A percentile compares a stretch with the other conserved stretches of the same genome.
These are phyloP conservation scores for Ptychodera flava DNA, from an alignment of 35 echinoderm and acorn worm species.

Conservation along the genomic window DNA sequence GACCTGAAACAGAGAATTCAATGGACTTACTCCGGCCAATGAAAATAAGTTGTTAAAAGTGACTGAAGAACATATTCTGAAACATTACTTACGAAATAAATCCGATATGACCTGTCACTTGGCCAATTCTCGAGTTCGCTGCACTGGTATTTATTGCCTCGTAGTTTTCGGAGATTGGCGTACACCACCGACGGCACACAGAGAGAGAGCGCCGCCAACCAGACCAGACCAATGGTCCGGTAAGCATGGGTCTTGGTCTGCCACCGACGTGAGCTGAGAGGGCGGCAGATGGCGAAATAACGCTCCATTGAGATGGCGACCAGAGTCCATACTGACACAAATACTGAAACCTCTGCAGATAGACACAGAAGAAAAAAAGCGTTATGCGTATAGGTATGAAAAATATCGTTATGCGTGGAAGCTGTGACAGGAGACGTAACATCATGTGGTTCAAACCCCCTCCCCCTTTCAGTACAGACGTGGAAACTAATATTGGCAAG, in stretches of 20 bases:
- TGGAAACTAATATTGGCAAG: no score
- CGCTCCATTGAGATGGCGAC: background rate
- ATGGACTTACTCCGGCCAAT: no score
- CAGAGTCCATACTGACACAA: background rate
- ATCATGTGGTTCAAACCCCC: no score
- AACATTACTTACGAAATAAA: constrained; percentile 55
- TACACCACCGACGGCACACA: background rate
- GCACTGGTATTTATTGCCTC: background rate
- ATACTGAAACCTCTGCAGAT: background rate
- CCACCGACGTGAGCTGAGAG: background rate
- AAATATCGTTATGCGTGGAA: no score
- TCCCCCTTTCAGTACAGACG: no score
- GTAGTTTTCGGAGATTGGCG: background rate
- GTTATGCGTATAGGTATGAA: no score
- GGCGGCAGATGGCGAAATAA: background rate
- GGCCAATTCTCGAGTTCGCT: constrained; percentile 44
- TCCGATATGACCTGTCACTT: background rate
- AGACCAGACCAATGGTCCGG: background rate
- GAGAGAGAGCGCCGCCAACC: background rate
- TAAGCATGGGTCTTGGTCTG: background rate
- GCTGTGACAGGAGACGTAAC: no score
- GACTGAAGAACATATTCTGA: no score
- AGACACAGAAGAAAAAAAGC: no score
- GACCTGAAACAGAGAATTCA: no score
- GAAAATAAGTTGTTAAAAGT: no score